Conservation (phyloP, 2,797 vertebrate genomes). For the Sebastes miniatus region DNA sequence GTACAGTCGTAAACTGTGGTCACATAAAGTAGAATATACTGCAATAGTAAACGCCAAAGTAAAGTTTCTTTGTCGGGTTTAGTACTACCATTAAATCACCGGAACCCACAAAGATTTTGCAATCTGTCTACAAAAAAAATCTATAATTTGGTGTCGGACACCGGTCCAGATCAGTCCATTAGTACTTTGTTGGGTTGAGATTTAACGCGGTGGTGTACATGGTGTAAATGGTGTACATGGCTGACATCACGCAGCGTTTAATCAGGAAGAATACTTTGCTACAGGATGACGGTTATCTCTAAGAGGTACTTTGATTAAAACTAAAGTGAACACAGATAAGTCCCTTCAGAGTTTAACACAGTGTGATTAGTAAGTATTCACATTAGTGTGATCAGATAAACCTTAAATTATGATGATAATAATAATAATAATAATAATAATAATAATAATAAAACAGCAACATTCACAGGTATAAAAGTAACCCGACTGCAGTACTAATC, state of each 20-base stretch:
- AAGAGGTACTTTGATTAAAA: neutral
- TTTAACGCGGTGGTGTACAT: too few species aligned
- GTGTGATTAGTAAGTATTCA: neutral
- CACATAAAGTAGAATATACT: neutral
- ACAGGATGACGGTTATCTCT: neutral
- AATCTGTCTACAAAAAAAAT: neutral
- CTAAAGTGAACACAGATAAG: neutral
- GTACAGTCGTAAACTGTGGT: neutral
- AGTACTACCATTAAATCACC: neutral
- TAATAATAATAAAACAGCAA: neutral
- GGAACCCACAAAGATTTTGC: neutral
- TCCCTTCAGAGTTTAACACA: conserved; percentile 11
- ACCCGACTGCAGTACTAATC: neutral
- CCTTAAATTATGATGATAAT: neutral
- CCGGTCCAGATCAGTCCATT: neutral
- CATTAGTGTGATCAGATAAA: neutral
- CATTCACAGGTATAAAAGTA: neutral
- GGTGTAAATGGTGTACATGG: neutral
- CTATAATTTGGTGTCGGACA: neutral
- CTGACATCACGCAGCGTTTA: neutral
- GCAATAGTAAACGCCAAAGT: neutral
- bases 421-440: neutral
- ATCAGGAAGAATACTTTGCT: neutral
- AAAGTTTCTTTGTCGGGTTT: neutral
- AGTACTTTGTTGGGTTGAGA: too few species aligned